A percentile compares a stretch with the other conserved stretches of the same genome.
These are phyloP conservation scores for Diadegma fenestrale DNA, from an alignment of 2,888 invertebrate genomes.

Conservation along the genomic window DNA sequence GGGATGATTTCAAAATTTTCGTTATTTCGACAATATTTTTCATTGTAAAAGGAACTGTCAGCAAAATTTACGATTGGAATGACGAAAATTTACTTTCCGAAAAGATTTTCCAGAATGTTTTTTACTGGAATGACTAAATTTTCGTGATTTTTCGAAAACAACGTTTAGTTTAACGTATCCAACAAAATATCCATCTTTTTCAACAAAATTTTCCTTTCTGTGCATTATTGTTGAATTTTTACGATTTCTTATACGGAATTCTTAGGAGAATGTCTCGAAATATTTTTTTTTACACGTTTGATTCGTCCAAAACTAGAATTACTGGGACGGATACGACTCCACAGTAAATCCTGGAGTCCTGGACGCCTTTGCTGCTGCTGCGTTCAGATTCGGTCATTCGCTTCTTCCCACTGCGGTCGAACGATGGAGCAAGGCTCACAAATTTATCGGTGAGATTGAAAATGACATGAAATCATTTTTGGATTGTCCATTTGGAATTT, in stretches of 20 bases:
- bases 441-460: conserved; percentile 91
- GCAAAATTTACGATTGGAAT: too few relatives aligned
- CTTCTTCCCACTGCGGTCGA: conserved; percentile 95
- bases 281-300: background rate
- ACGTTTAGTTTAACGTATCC: too few relatives aligned
- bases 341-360: conserved; percentile 95
- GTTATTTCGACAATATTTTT: too few relatives aligned
- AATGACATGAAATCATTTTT: background rate
- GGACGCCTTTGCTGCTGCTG: conserved; percentile 96
- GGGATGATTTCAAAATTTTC: too few relatives aligned
- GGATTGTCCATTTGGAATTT: background rate
- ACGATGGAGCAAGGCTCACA: conserved; percentile 97
- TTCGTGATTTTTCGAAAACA: too few relatives aligned
- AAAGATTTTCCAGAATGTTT: too few relatives aligned
- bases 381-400: conserved; percentile 96
- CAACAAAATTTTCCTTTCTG: too few relatives aligned
- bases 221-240: background rate
- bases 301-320: conserved; percentile 86
- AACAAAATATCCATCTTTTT: too few relatives aligned
- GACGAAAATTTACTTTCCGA: too few relatives aligned
- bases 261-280: background rate
- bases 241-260: background rate
- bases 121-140: too few relatives aligned
- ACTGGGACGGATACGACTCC: conserved; percentile 94
- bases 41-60: too few relatives aligned